These are phyloP conservation scores for Cepaea hortensis DNA, from an alignment of 2,888 invertebrate genomes.

Conservation along the genomic window DNA sequence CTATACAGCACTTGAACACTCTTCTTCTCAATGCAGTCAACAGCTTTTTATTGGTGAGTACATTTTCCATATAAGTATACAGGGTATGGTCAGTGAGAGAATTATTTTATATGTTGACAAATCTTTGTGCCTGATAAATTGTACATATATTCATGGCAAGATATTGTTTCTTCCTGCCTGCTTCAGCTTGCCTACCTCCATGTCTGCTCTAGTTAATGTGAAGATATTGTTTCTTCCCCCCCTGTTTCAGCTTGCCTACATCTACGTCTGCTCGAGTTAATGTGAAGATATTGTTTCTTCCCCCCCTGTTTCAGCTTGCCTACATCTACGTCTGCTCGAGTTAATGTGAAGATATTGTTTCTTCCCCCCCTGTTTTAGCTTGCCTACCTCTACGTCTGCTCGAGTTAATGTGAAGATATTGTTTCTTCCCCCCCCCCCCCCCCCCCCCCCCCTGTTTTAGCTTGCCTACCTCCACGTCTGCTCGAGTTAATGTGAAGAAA, in stretches of 20 bases:
- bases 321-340: constrained; percentile 1
- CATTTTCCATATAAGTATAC: no score
- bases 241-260: background rate
- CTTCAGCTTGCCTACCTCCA: background rate
- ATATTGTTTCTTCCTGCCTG: background rate
- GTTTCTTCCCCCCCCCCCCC: background rate
- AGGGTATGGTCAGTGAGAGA: no score
- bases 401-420: constrained; percentile 42
- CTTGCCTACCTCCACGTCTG: background rate
- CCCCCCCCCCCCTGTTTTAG: background rate
- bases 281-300: background rate
- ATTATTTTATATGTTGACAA: no score
- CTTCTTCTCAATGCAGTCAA: no score
- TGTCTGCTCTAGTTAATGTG: constrained; percentile 40
- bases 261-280: constrained; percentile 29
- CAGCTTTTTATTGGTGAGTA: no score
- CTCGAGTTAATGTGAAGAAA: constrained; percentile 55
- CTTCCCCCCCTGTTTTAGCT: background rate
- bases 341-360: constrained; percentile 41
- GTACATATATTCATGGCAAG: background rate
- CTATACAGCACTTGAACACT: no score
- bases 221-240: background rate
- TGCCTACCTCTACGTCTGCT: background rate
- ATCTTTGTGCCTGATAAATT: no score
- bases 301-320: background rate